These are phyloP conservation scores for Albula glossodonta DNA, from an alignment of 2,113 vertebrate genomes.

Conservation along the genomic window DNA sequence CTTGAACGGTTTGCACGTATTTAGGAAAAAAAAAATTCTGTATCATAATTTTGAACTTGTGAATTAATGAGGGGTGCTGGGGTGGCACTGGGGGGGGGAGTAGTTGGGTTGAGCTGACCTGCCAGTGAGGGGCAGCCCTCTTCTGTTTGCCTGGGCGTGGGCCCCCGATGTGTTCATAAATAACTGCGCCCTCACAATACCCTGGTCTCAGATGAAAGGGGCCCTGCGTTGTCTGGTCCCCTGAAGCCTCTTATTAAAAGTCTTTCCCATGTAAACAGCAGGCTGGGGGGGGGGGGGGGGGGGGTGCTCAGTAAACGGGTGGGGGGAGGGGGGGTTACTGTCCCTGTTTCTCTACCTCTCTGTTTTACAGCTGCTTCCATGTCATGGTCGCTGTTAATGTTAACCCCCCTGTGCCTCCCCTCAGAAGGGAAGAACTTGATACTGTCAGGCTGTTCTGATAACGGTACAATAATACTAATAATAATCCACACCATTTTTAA, in stretches of 20 bases:
- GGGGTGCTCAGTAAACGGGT: too few relatives aligned
- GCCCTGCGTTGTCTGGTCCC: constrained; percentile 49
- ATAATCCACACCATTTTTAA: background rate
- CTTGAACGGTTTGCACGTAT: too few relatives aligned
- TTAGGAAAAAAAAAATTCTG: too few relatives aligned
- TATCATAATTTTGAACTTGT: too few relatives aligned
- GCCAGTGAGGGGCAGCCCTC: background rate
- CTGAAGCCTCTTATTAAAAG: constrained; percentile 65
- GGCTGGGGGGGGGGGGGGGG: constrained; percentile 44
- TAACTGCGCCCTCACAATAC: constrained; percentile 52
- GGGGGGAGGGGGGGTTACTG: constrained; percentile 37
- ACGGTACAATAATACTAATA: background rate
- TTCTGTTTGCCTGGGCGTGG: constrained; percentile 50
- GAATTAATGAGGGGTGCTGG: too few relatives aligned
- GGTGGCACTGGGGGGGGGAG: background rate
- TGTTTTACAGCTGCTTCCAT: background rate
- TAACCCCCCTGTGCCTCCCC: background rate
- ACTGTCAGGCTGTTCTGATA: background rate
- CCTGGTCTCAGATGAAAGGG: constrained; percentile 70
- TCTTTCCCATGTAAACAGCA: constrained; percentile 70
- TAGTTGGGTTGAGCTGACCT: background rate
- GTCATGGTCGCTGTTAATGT: background rate
- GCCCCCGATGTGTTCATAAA: constrained; percentile 59
- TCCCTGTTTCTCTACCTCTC: constrained; percentile 4
- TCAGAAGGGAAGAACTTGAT: background rate